phyloP scores from a whole-genome alignment of 2,797 vertebrate genomes.

The Uromys caudimaculatus region DNA sequence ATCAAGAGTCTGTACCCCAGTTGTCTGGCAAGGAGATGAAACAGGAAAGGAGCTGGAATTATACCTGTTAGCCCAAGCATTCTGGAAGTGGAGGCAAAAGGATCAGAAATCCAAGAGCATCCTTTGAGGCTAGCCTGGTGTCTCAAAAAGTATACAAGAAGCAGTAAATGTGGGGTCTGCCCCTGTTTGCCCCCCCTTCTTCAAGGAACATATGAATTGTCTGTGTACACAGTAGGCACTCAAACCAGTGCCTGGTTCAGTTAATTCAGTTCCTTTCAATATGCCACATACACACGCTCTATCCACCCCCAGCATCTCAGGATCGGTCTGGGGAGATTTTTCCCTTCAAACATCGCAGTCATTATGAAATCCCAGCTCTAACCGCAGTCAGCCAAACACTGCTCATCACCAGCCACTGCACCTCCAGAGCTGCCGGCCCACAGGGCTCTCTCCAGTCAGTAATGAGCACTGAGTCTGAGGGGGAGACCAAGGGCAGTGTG shows the following conservation, averaged over 20 bases:
- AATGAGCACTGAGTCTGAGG: slow-evolving; percentile 63
- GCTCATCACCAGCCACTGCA: not conserved
- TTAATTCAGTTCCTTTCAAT: slow-evolving; percentile 1
- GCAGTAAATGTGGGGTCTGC: not conserved
- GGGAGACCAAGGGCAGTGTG: slow-evolving; percentile 76
- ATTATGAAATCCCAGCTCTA: not conserved
- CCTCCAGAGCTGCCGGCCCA: not conserved
- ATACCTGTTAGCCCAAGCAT: not conserved
- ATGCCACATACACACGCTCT: not conserved
- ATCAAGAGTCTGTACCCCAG: not conserved
- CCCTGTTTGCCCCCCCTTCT: not conserved
- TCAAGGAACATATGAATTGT: not conserved
- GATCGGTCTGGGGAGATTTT: not conserved
- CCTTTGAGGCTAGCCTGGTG: not conserved
- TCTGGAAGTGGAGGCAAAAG: not conserved
- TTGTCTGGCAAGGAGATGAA: not conserved
- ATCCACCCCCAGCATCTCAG: not conserved
- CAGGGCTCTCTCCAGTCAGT: slow-evolving; percentile 54
- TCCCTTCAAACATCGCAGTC: not conserved
- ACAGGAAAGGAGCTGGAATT: not conserved
- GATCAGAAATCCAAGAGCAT: not conserved
- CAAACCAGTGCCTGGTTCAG: not conserved
- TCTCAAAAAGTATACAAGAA: not conserved
- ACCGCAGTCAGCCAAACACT: not conserved
- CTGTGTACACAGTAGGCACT: not conserved